A percentile compares a stretch with the other conserved stretches of the same genome.
These are phyloP conservation scores for Agapostemon virescens DNA, from an alignment of 2,888 invertebrate species.

Conservation along the genomic window DNA sequence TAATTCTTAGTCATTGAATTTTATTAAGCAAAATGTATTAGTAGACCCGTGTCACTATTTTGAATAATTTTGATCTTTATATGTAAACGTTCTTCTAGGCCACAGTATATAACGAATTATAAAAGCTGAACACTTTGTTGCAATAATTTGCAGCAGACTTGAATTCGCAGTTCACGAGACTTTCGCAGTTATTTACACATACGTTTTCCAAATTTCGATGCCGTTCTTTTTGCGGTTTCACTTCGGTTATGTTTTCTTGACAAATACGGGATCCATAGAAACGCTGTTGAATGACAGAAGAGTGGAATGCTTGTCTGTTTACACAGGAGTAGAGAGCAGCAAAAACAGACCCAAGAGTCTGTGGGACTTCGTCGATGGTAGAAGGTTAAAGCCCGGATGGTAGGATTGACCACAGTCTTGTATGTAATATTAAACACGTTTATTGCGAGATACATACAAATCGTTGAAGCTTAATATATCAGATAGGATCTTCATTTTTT, in stretches of 20 bases:
- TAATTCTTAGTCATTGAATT: too few relatives aligned
- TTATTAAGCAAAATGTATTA: too few relatives aligned
- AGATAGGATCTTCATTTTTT: neutral
- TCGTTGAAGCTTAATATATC: neutral
- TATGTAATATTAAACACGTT: neutral
- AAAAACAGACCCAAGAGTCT: neutral
- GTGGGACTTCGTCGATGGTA: neutral
- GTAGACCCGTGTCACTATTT: neutral
- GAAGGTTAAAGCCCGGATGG: neutral
- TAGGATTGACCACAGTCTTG: neutral
- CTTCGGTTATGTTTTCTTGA: neutral
- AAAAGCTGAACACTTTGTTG: neutral
- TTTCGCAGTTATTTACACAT: neutral
- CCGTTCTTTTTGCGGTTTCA: neutral
- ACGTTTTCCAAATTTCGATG: neutral
- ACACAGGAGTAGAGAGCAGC: neutral
- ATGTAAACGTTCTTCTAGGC: neutral
- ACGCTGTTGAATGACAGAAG: neutral
- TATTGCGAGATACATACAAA: too few relatives aligned
- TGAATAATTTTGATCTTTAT: neutral
- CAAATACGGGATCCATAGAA: neutral
- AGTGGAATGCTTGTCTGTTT: neutral
- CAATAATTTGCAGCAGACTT: neutral
- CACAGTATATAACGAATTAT: neutral
- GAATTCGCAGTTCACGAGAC: too few relatives aligned